Evolutionary conservation across 2,797 vertebrate species (phyloP).

Genomic region (Setipinna tenuifilis): DNA sequence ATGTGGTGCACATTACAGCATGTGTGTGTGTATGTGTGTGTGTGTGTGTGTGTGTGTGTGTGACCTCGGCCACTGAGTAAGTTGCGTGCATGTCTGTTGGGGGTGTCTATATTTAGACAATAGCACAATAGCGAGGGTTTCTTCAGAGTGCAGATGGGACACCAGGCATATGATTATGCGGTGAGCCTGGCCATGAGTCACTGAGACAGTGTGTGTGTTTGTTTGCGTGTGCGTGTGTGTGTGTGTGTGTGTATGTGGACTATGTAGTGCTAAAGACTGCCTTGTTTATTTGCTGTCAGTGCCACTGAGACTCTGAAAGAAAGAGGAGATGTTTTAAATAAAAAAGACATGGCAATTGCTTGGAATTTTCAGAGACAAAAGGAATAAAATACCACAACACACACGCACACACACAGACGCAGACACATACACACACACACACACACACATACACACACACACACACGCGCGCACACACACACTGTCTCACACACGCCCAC

Average conservation of each 20-base stretch:
- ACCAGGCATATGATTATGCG: neutral
- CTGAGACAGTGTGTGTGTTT: neutral
- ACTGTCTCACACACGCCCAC: neutral
- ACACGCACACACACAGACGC: constrained; percentile 40
- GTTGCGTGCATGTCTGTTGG: neutral
- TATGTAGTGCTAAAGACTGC: neutral
- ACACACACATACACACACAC: constrained; percentile 22
- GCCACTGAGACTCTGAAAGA: constrained; percentile 31
- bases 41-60: neutral
- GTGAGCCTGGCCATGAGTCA: neutral
- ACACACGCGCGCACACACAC: constrained; percentile 30
- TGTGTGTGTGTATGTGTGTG: neutral
- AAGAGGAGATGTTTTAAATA: constrained; percentile 40
- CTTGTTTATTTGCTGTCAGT: neutral
- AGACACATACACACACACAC: constrained; percentile 39
- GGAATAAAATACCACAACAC: constrained; percentile 53
- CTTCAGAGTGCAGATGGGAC: neutral
- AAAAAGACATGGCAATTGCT: constrained; percentile 61
- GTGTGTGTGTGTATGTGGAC: neutral
- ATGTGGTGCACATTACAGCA: neutral
- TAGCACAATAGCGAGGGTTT: neutral
- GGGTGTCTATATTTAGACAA: neutral
- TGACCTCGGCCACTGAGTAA: neutral
- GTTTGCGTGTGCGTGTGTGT: neutral
- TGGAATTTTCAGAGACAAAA: constrained; percentile 63